A percentile compares a stretch with the other conserved stretches of the same genome.
Evolutionary conservation across 2,113 vertebrate genomes (phyloP).

Genomic region (Marmota monax): DNA sequence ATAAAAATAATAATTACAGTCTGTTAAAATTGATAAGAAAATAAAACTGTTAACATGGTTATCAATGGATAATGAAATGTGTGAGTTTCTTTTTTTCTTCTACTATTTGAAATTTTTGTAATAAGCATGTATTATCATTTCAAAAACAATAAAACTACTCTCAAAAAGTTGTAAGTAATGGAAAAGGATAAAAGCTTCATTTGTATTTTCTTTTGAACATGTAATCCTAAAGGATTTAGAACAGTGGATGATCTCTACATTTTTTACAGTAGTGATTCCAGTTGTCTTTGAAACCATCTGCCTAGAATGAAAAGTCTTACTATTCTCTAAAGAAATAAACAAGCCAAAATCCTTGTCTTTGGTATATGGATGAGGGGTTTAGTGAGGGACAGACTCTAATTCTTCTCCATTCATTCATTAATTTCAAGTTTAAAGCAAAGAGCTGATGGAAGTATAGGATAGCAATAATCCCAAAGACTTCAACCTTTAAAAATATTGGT

Average conservation of each 20-base stretch:
- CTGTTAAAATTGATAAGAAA: not conserved
- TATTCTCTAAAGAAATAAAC: conserved; percentile 45
- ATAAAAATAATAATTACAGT: not conserved
- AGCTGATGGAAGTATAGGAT: not conserved
- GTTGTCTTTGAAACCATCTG: conserved; percentile 30
- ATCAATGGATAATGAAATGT: not conserved
- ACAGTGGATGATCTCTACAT: not conserved
- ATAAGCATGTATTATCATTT: conserved; percentile 27
- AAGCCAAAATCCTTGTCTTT: conserved; percentile 46
- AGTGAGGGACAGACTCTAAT: not conserved
- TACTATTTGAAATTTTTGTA: conserved; percentile 23
- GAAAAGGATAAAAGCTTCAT: conserved; percentile 66
- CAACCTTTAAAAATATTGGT: not conserved
- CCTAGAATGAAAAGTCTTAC: not conserved
- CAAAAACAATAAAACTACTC: conserved; percentile 40
- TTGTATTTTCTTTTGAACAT: not conserved
- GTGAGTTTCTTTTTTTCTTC: conserved; percentile 11
- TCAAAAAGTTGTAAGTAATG: conserved; percentile 62
- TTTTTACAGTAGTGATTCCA: conserved; percentile 16
- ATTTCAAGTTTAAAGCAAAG: conserved; percentile 43
- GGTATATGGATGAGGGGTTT: conserved; percentile 27
- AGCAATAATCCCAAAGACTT: not conserved
- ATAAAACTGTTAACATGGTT: not conserved
- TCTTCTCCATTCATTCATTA: not conserved
- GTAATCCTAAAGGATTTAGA: conserved; percentile 54